These are phyloP conservation scores for Apamea anceps DNA, from an alignment of 2,888 invertebrate species.

Conservation along the genomic window DNA sequence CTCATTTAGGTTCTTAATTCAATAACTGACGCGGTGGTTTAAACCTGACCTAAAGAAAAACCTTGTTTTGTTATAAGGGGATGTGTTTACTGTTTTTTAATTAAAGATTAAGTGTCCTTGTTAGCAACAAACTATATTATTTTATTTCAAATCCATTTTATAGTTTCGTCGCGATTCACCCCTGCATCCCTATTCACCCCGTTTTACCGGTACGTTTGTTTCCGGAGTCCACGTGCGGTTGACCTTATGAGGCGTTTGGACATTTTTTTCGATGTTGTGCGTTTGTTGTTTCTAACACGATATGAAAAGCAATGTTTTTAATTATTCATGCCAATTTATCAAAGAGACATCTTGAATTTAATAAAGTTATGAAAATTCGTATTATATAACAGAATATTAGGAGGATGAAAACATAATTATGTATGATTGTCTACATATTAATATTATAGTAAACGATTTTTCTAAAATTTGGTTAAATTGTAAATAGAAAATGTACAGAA, in stretches of 20 bases:
- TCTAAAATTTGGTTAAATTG: slow-evolving; percentile 46
- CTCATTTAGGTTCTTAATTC: no score
- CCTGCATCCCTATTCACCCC: no score
- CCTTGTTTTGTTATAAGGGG: no score
- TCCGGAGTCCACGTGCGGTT: neutral
- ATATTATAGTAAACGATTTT: slow-evolving; percentile 5
- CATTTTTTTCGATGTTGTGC: neutral
- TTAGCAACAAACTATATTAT: no score
- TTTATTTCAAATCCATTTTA: no score
- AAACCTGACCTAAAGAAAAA: no score
- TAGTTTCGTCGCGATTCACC: no score
- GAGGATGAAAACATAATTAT: neutral
- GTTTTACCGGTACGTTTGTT: no score
- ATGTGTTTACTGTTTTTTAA: no score
- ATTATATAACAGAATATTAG: neutral
- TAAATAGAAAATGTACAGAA: slow-evolving; percentile 63
- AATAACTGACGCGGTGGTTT: no score
- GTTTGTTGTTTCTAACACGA: neutral
- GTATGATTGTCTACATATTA: slow-evolving; percentile 4
- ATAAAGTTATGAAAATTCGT: slow-evolving; percentile 8
- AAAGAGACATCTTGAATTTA: neutral
- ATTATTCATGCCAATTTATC: slow-evolving; percentile 13
- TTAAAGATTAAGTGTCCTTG: no score
- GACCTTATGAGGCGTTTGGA: neutral
- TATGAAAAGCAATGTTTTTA: neutral